These are phyloP conservation scores for Sinocyclocheilus anophthalmus DNA, from an alignment of 2,113 vertebrate genomes.

Conservation along the genomic window DNA sequence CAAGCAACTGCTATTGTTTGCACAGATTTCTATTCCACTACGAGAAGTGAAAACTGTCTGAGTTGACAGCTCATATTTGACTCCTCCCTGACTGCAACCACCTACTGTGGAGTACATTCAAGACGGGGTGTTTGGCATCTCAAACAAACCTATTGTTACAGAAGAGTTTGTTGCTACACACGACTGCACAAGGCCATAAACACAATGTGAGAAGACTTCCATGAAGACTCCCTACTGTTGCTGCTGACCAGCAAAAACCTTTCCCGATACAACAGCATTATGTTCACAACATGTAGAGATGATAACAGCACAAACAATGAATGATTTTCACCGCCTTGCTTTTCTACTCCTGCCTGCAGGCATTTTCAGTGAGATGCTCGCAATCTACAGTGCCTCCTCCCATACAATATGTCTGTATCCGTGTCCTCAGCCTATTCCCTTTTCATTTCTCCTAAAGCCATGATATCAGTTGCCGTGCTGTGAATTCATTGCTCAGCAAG, in stretches of 20 bases:
- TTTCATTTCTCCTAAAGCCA: constrained; percentile 30
- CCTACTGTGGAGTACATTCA: constrained; percentile 16
- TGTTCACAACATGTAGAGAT: constrained; percentile 20
- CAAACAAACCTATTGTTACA: constrained; percentile 19
- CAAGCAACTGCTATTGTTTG: background rate
- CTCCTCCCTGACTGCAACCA: constrained; percentile 5
- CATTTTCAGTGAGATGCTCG: constrained; percentile 12
- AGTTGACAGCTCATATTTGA: background rate
- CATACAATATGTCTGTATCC: constrained; percentile 4
- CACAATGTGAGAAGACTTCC: constrained; percentile 9
- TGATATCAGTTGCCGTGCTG: constrained; percentile 42
- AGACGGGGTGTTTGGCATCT: background rate
- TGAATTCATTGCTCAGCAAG: constrained; percentile 48
- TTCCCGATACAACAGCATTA: background rate
- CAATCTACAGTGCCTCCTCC: constrained; percentile 26
- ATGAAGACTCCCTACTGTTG: constrained; percentile 6
- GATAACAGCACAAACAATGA: constrained; percentile 39
- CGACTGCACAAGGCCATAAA: background rate
- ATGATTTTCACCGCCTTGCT: constrained; percentile 25
- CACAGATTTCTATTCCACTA: background rate
- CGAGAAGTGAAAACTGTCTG: constrained; percentile 10
- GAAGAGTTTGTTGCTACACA: constrained; percentile 9
- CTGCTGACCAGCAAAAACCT: constrained; percentile 31
- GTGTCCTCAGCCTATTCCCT: constrained; percentile 21
- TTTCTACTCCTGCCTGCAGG: background rate